Base-by-base conservation (phyloP, 2,888 invertebrate species). In the Bhutanitis thaidina region DNA sequence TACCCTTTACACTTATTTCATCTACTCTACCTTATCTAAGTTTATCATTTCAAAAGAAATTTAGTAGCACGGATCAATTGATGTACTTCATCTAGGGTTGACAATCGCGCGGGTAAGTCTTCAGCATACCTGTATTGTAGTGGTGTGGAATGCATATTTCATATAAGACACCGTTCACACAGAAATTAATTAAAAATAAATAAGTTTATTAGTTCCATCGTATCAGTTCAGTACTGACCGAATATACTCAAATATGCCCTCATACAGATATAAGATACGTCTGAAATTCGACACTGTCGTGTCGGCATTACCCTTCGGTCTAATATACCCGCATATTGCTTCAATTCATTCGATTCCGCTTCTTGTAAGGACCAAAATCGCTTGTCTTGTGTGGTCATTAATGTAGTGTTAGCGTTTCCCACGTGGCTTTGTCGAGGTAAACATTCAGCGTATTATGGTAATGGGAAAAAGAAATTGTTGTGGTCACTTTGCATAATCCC, bases 401-500 rank as follows among this genome's bases (percentile, higher is more conserved):
- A 29, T 3, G 30, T n/a, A 57, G 46, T 79, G 73, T 77, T 76
- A 77, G 73, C 64, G 62, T 80, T 84, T 86, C 85, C 77, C 85
- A 84, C 81, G 80, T 77, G 70, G 70, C 69, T 77, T 77, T 72
- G 45, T 43, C 20, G 56, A 57, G 67, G 65, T 75, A 57, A 70
- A 75, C 77, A 72, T 77, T 74, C 75, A 69, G 73, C 73, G 71
- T 72, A 77, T 75, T 81, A 83, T 78, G 80, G 71, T 79, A 80
- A 81, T 83, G 77, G 71, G 76, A 80, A 79, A n/a, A 77, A 76
- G 72, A 77, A 71, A 74, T 74, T 73, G 73, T 70, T 67, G n/a
- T n/a, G 54, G 69, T 72, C 74, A 74, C 83, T 87, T 85, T 83
- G 83, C 84, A 86, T 87, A 86, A 86, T 84, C 81, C 65, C 69